Percentiles rank a stretch among this genome's conserved stretches.
phyloP scores from a whole-genome alignment of 2,888 invertebrate genomes.

The Steinernema carpocapsae region DNA sequence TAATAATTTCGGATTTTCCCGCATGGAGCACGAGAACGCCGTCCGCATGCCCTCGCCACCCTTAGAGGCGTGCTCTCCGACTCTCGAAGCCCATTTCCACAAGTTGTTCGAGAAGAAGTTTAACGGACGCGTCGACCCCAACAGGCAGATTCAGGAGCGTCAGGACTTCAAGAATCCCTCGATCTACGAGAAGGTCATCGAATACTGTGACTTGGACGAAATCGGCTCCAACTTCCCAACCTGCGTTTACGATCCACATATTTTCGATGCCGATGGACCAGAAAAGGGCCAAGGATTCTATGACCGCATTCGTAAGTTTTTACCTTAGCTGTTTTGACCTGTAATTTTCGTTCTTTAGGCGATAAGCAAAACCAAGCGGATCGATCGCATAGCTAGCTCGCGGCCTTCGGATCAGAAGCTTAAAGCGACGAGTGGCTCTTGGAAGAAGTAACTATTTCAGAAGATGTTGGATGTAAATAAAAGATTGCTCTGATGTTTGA shows the following conservation, averaged over 20 bases:
- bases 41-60: constrained; percentile 18
- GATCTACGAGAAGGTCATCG: constrained; percentile 93
- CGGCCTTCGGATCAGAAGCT: background rate
- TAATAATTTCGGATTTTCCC: too few relatives aligned
- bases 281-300: constrained; percentile 21
- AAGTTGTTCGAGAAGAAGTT: constrained; percentile 73
- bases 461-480: constrained; percentile 15
- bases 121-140: constrained; percentile 82
- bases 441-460: constrained; percentile 10
- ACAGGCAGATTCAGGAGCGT: constrained; percentile 84
- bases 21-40: constrained; percentile 3
- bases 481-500: background rate
- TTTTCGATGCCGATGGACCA: constrained; percentile 74
- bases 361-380: constrained; percentile 6
- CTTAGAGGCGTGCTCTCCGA: background rate
- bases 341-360: background rate
- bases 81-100: constrained; percentile 21
- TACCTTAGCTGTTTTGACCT: background rate
- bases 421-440: background rate
- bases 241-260: constrained; percentile 87
- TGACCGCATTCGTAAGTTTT: constrained; percentile 25
- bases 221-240: constrained; percentile 90
- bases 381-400: constrained; percentile 1
- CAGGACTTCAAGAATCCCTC: constrained; percentile 95
- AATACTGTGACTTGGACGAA: constrained; percentile 92